Evolutionary conservation across 2,113 vertebrate species (phyloP).

Genomic region (Mastomys coucha): DNA sequence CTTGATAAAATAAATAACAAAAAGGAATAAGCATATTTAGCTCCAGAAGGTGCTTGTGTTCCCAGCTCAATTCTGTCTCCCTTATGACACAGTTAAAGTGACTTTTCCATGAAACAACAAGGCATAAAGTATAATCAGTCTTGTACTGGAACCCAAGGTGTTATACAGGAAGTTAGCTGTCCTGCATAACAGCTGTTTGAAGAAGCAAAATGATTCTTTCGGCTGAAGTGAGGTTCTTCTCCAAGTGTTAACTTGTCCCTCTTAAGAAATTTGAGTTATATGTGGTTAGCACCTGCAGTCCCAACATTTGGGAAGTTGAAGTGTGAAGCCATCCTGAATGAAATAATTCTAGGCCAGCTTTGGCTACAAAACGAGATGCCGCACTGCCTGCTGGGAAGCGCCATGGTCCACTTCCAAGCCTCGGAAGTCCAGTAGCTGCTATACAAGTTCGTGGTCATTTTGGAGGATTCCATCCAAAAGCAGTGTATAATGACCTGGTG

Average conservation of each 20-base stretch:
- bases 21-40: background rate
- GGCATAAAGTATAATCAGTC: no score
- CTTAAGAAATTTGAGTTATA: background rate
- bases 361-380: conserved; percentile 21
- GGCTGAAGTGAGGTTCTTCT: background rate
- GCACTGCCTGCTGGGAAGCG: conserved; percentile 8
- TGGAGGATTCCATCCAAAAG: conserved; percentile 91
- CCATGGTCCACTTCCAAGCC: conserved; percentile 75
- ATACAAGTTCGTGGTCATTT: conserved; percentile 90
- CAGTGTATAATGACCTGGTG: conserved; percentile 93
- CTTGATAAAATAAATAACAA: background rate
- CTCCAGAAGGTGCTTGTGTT: background rate
- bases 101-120: background rate
- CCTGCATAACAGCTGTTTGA: background rate
- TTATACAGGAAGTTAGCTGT: background rate
- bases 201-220: background rate
- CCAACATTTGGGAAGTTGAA: background rate
- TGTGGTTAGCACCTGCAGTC: background rate
- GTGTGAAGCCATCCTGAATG: background rate
- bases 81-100: background rate
- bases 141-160: background rate
- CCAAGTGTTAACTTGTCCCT: background rate
- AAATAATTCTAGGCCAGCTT: background rate
- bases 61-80: background rate
- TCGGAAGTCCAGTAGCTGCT: conserved; percentile 86